A percentile compares a stretch with the other conserved stretches of the same genome.
These are phyloP conservation scores for Galemys pyrenaicus DNA, from an alignment of 2,113 vertebrate genomes.

Conservation along the genomic window DNA sequence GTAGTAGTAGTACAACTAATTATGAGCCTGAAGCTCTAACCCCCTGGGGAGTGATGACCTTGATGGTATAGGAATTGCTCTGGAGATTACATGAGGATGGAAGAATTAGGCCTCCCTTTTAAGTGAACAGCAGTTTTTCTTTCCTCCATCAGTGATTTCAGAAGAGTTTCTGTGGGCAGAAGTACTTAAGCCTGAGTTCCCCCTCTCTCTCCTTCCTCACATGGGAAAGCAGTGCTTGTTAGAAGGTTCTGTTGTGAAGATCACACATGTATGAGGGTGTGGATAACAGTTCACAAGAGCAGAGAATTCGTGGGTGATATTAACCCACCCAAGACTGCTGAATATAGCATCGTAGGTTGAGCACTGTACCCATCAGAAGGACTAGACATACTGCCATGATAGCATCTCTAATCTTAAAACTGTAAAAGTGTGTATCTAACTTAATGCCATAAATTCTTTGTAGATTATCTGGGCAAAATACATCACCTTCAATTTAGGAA, in stretches of 20 bases:
- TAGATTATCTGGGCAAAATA: not conserved
- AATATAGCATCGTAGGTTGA: not conserved
- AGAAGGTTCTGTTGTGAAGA: not conserved
- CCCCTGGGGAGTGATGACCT: not conserved
- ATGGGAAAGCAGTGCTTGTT: not conserved
- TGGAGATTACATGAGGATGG: not conserved
- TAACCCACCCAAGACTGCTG: not conserved
- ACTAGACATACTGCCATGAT: not conserved
- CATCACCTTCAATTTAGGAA: not conserved
- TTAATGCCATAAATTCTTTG: not conserved
- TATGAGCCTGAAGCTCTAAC: not conserved
- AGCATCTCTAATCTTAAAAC: not conserved
- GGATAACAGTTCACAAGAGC: not conserved
- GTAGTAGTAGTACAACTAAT: not conserved
- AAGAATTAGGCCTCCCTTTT: not conserved
- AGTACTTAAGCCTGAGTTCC: not conserved
- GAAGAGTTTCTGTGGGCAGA: not conserved
- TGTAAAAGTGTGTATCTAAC: not conserved
- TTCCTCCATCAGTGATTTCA: not conserved
- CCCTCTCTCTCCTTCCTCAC: not conserved
- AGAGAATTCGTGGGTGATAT: not conserved
- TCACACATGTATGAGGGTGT: accelerated
- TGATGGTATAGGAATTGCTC: not conserved
- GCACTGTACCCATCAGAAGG: not conserved
- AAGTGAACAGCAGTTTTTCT: not conserved